Conservation (phyloP, 1,140 invertebrate genomes). For the Calliopsis andreniformis region DNA sequence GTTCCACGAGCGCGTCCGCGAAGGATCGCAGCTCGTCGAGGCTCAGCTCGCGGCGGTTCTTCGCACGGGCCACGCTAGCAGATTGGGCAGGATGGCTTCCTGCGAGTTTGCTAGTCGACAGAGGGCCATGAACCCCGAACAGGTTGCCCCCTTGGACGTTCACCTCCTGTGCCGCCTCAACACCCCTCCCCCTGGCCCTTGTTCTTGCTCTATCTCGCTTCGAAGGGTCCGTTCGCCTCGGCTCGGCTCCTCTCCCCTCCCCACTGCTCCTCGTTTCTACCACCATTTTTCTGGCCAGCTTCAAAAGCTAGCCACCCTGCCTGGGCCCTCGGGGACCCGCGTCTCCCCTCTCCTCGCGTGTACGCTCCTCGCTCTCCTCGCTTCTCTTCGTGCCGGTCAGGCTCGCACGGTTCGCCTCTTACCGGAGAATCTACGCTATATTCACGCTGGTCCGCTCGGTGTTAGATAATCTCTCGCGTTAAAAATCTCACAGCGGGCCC, state of each 20-base stretch:
- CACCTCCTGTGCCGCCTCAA: constrained; percentile 77
- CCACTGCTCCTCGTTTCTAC: constrained; percentile 46
- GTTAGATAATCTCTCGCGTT: constrained; percentile 74
- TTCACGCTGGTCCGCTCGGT: constrained; percentile 54
- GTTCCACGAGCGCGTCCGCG: not conserved
- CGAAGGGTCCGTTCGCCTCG: constrained; percentile 52
- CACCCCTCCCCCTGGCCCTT: constrained; percentile 65
- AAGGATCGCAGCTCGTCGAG: constrained; percentile 19
- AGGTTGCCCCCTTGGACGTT: constrained; percentile 82
- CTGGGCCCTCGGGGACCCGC: constrained; percentile 57
- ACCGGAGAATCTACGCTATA: constrained; percentile 37
- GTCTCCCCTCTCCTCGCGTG: constrained; percentile 40
- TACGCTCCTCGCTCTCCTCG: constrained; percentile 1
- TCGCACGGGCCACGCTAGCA: constrained; percentile 71
- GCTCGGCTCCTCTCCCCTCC: constrained; percentile 43
- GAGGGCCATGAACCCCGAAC: constrained; percentile 82
- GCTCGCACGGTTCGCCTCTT: constrained; percentile 13
- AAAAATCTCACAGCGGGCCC: constrained; percentile 58
- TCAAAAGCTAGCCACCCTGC: constrained; percentile 64
- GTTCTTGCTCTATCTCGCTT: constrained; percentile 49
- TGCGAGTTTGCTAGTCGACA: constrained; percentile 78
- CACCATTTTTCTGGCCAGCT: constrained; percentile 55
- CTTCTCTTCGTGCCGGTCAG: not conserved
- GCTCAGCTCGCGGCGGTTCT: constrained; percentile 67
- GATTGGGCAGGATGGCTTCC: constrained; percentile 76